Percentiles rank a stretch among this genome's conserved stretches.
These are phyloP conservation scores for Paguma larvata DNA, from an alignment of 2,797 vertebrate genomes.

Conservation along the genomic window DNA sequence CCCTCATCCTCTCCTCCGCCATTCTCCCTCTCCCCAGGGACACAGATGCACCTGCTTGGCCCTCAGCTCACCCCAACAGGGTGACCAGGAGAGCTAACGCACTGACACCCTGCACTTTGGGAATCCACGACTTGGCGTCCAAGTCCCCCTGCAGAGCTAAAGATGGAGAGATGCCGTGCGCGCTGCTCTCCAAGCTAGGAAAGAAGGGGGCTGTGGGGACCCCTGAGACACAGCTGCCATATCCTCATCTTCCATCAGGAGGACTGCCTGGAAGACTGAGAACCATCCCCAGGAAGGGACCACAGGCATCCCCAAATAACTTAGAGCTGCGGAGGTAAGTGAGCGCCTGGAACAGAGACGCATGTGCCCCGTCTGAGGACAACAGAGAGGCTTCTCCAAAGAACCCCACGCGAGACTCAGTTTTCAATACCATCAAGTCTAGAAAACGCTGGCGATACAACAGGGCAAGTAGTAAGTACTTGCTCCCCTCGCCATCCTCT, in stretches of 20 bases:
- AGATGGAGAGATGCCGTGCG: background rate
- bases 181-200: background rate
- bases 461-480: background rate
- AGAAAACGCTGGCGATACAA: background rate
- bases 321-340: background rate
- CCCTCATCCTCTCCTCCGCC: background rate
- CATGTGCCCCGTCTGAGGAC: background rate
- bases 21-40: background rate
- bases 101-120: background rate
- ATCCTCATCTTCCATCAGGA: too few species aligned
- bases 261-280: background rate
- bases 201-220: background rate
- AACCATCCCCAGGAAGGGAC: background rate
- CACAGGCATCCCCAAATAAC: too few species aligned
- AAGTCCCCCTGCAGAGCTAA: background rate
- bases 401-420: background rate
- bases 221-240: background rate
- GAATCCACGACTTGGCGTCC: background rate
- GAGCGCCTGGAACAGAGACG: background rate
- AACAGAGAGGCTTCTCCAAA: background rate
- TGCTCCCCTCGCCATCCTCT: background rate
- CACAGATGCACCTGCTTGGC: too few species aligned
- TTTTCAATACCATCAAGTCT: background rate
- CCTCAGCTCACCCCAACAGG: background rate
- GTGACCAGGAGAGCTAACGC: background rate